Percentiles rank a stretch among this genome's conserved stretches.
phyloP scores from a whole-genome alignment of 2,888 invertebrate genomes.

The Augiades crinisus region DNA sequence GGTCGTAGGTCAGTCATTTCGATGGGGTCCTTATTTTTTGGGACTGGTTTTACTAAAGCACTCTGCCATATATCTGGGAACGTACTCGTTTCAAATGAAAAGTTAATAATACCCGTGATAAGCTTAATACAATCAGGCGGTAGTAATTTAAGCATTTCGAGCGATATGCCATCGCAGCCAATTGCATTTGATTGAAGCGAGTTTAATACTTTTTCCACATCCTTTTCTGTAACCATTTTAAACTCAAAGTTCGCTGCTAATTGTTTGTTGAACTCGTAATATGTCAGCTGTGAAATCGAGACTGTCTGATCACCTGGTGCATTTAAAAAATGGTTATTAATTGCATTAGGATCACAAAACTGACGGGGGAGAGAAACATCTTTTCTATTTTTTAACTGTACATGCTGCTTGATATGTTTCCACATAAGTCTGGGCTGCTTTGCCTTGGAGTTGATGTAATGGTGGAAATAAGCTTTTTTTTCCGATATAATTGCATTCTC shows the following conservation, averaged over 20 bases:
- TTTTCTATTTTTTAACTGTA: not conserved
- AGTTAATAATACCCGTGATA: not conserved
- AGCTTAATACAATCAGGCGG: not conserved
- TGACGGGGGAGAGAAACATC: not conserved
- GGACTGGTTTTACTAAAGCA: constrained; percentile 20
- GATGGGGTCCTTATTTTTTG: constrained; percentile 24
- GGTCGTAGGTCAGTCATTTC: constrained; percentile 30
- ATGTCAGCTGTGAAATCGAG: not conserved
- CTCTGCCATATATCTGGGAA: not conserved
- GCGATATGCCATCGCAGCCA: not conserved
- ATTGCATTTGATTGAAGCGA: not conserved
- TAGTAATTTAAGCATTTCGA: not conserved
- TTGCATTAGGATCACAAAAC: not conserved
- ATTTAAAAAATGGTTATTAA: constrained; percentile 4
- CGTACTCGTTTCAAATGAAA: not conserved
- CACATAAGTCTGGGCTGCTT: constrained; percentile 1
- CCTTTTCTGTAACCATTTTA: not conserved
- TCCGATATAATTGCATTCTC: not conserved
- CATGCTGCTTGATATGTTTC: constrained; percentile 6
- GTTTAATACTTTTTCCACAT: not conserved
- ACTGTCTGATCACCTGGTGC: not conserved
- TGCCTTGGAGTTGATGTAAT: not conserved
- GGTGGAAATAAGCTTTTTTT: constrained; percentile 8
- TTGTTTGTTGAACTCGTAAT: not conserved
- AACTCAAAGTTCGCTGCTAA: not conserved